Base-by-base conservation (phyloP, 2,113 vertebrate genomes). In the Osmerus eperlanus region DNA sequence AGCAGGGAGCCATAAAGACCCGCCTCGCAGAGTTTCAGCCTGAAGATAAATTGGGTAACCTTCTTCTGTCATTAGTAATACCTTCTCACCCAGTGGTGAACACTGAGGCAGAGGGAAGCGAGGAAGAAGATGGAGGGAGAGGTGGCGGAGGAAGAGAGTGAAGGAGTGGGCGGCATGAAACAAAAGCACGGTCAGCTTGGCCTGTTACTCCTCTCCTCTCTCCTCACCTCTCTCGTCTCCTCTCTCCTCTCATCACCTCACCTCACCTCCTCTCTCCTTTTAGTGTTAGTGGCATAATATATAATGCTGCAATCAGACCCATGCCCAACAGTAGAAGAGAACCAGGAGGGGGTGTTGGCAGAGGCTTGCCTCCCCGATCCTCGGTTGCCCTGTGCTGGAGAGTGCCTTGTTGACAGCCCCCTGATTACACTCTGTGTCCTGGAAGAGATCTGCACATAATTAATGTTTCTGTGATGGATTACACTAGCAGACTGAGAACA, bases 1-100 rank as follows among this genome's bases (percentile, higher is more conserved):
- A 80, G 73, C 80, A 73, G 83, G 82, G 87, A 67, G 3, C 65
- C 3, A 68, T 28, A 32, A 71, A 74, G 78, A 77, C 78, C 68
- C 76, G 66, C 78, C 78, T 73, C 86, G 84, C 85, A 89, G 91
- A 87, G 83, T 90, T 91, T 90, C 90, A 60, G 85, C 87, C 85
- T 16, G 80, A 89, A 93, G 92, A 94, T 92, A 89, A 92, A 94
- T 92, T 86, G 85, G 60, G 77, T 91, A 91, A 92, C 91, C 93
- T 93, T 91, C 83, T 86, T 89, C 82, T 92, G 89, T 92, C 89
- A 90, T 94, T 93, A 93, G 91, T 86, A 87, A 90, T 88, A 87
- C 84, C 87, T 91, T 93, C 76, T 84, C 77, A 87, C 84, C 84
- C 73, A 4, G 36, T 9, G 75, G 81, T 79, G 90, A 92, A 84